These are phyloP conservation scores for Cephalopachus bancanus DNA, from an alignment of 2,797 vertebrate genomes.

Conservation along the genomic window DNA sequence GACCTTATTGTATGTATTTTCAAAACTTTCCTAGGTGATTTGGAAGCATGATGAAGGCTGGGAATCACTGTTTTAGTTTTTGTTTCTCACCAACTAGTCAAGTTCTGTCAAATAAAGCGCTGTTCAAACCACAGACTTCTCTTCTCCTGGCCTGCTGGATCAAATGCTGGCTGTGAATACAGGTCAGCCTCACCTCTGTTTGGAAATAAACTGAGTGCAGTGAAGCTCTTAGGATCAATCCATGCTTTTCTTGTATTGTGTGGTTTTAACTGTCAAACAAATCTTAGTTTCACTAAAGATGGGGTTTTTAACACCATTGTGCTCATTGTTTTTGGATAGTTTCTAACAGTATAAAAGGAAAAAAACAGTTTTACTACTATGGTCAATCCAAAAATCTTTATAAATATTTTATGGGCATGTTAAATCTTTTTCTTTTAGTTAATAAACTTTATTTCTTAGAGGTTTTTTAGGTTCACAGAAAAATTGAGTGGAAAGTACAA, in stretches of 20 bases:
- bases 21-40: not conserved
- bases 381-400: not conserved
- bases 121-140: not conserved
- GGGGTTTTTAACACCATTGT: not conserved
- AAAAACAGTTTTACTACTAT: not conserved
- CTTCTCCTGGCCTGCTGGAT: too few species aligned
- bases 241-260: not conserved
- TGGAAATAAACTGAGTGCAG: not conserved
- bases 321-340: not conserved
- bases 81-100: not conserved
- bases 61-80: not conserved
- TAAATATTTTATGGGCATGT: not conserved
- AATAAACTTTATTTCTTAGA: not conserved
- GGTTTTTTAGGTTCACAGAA: not conserved
- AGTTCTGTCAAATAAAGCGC: not conserved
- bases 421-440: not conserved
- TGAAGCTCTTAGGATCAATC: not conserved
- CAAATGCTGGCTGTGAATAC: not conserved
- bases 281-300: not conserved
- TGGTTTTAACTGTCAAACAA: not conserved
- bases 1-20: not conserved
- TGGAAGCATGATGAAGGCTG: not conserved
- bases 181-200: not conserved
- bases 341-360: not conserved
- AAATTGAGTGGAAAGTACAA: not conserved